Percentiles rank a stretch among this genome's conserved stretches.
Conservation (phyloP, 2,113 vertebrate species). For the Aix galericulata region DNA sequence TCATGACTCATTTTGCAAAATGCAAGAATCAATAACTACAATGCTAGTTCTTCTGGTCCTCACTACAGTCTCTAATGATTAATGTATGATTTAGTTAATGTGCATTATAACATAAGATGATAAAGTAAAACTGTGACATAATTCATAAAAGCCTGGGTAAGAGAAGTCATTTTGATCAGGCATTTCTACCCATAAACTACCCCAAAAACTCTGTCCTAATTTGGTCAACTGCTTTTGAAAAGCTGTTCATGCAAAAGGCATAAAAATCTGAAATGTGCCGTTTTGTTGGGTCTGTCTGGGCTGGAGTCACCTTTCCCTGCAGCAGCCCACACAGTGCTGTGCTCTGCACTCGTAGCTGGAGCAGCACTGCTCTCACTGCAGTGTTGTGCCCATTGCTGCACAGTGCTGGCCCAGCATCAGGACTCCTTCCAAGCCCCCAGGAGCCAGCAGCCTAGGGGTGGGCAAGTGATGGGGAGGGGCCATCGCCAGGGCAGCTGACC, state of each 20-base stretch:
- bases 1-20: background rate
- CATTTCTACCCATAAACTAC: background rate
- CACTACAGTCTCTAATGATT: background rate
- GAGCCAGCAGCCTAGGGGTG: too few species aligned
- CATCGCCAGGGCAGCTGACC: too few species aligned
- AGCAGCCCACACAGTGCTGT: too few species aligned
- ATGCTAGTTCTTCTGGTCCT: conserved; percentile 23
- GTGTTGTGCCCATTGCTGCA: too few species aligned
- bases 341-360: too few species aligned
- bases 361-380: too few species aligned
- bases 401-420: too few species aligned
- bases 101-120: background rate
- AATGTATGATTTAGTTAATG: background rate
- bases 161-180: background rate
- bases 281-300: too few species aligned
- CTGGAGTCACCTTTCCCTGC: too few species aligned
- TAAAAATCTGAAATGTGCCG: background rate
- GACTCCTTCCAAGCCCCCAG: too few species aligned
- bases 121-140: background rate
- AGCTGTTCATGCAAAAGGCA: background rate
- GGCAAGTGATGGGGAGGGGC: too few species aligned
- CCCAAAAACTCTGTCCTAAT: background rate
- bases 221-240: background rate
- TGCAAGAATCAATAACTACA: background rate
- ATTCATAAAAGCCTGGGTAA: background rate